Conservation (phyloP, 2,113 vertebrate genomes). For the Pan paniscus region DNA sequence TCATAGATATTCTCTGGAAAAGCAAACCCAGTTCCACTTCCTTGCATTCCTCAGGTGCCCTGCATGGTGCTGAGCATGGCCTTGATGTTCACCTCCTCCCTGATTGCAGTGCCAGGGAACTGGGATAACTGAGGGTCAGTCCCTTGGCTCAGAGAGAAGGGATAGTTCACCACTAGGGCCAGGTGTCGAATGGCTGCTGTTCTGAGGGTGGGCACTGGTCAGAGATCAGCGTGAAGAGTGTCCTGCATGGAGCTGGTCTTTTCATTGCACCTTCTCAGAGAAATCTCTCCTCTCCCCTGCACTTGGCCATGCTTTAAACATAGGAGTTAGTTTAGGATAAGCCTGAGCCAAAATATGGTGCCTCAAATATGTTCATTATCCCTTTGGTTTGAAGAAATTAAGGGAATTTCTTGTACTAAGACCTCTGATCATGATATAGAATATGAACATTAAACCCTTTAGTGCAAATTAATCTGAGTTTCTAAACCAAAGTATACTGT, state of each 20-base stretch:
- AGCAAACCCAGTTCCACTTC: background rate
- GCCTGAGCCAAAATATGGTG: background rate
- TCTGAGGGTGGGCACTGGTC: too few relatives aligned
- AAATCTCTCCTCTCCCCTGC: background rate
- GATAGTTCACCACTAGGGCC: too few relatives aligned
- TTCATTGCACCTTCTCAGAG: background rate
- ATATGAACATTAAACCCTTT: background rate
- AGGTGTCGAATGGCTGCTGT: background rate
- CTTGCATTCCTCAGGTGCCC: background rate
- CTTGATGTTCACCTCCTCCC: background rate
- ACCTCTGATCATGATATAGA: background rate
- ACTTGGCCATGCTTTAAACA: background rate
- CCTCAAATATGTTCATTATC: background rate
- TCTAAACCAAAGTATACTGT: background rate
- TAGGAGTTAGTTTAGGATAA: background rate
- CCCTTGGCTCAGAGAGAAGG: background rate
- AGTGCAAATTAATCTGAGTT: background rate
- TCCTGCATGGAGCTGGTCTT: background rate
- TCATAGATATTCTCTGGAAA: background rate
- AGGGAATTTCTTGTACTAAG: background rate
- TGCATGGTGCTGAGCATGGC: too few relatives aligned
- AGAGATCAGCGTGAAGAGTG: background rate
- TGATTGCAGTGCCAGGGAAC: too few relatives aligned
- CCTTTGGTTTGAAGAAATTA: slow-evolving; percentile 27
- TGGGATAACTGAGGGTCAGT: background rate